phyloP scores from a whole-genome alignment of 2,888 invertebrate species.

The Drosophila setosimentum region DNA sequence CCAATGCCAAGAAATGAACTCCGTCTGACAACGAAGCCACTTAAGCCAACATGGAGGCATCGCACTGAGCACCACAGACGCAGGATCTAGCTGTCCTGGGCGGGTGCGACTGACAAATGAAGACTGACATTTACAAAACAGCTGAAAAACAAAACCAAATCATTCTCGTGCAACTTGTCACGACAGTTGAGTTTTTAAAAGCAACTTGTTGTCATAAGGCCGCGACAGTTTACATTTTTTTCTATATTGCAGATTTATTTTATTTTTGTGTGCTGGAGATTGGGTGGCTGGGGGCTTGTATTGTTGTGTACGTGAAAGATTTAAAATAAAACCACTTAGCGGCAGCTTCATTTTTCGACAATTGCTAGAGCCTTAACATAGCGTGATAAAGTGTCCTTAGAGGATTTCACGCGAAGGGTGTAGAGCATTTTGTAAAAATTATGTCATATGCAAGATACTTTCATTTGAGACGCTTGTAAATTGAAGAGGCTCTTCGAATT shows the following conservation, averaged over 20 bases:
- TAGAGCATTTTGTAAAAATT: slow-evolving; percentile 3
- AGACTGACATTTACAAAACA: slow-evolving; percentile 84
- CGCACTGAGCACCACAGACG: slow-evolving; percentile 5
- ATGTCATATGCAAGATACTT: slow-evolving; percentile 34
- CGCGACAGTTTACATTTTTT: slow-evolving; percentile 24
- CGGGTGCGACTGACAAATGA: slow-evolving; percentile 81
- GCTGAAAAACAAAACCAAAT: slow-evolving; percentile 72
- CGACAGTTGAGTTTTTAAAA: slow-evolving; percentile 79
- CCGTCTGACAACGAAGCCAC: slow-evolving; percentile 74
- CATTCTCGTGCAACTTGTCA: slow-evolving; percentile 68
- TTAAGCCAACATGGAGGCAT: slow-evolving; percentile 62
- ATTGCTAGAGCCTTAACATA: slow-evolving; percentile 62
- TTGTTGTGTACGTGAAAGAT: slow-evolving; percentile 83
- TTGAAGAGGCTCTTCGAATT: not conserved
- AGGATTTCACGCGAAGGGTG: slow-evolving; percentile 16
- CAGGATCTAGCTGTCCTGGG: slow-evolving; percentile 22
- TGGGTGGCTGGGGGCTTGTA: not conserved
- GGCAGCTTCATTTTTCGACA: slow-evolving; percentile 65
- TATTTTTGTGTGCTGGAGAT: slow-evolving; percentile 13
- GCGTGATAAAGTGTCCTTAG: slow-evolving; percentile 61
- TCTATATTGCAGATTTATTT: slow-evolving; percentile 25
- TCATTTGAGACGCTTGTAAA: slow-evolving; percentile 6
- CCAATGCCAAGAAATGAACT: slow-evolving; percentile 61
- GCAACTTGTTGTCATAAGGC: slow-evolving; percentile 80
- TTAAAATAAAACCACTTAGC: slow-evolving; percentile 85